phyloP scores from a whole-genome alignment of 2,797 vertebrate genomes.

The Pseudochromis fuscus region DNA sequence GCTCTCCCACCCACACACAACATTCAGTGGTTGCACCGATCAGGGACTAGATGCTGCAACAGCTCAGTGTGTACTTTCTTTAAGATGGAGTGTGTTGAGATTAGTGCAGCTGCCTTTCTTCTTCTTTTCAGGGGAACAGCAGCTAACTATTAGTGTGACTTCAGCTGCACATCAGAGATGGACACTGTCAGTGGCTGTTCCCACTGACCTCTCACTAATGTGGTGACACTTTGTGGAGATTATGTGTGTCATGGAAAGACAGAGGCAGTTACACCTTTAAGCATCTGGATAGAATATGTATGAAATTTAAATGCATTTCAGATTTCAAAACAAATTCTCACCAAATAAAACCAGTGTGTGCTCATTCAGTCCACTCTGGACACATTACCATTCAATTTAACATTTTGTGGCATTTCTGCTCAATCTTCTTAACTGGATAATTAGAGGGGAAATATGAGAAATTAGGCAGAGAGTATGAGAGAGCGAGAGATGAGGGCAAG shows the following conservation, averaged over 20 bases:
- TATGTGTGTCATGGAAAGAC: neutral
- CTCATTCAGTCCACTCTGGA: neutral
- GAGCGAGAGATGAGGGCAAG: conserved; percentile 1
- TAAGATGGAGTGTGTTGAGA: neutral
- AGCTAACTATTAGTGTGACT: neutral
- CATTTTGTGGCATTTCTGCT: conserved; percentile 27
- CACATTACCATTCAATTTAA: conserved; percentile 10
- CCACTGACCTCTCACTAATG: neutral
- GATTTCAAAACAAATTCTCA: neutral
- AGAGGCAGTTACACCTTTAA: neutral
- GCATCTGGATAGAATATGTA: neutral
- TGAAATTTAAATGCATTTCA: neutral
- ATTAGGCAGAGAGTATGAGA: conserved; percentile 24
- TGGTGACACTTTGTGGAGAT: neutral
- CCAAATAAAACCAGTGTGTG: neutral
- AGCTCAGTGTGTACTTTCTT: neutral
- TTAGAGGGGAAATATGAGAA: conserved; percentile 36
- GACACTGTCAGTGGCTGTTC: neutral
- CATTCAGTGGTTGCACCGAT: neutral
- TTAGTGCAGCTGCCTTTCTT: neutral
- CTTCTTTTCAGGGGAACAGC: neutral
- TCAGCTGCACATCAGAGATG: neutral
- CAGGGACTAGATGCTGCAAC: neutral
- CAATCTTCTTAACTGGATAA: conserved; percentile 37
- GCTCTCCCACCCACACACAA: neutral